These are phyloP conservation scores for Jordanella pulchra DNA, from an alignment of 2,797 vertebrate genomes.

Conservation along the genomic window DNA sequence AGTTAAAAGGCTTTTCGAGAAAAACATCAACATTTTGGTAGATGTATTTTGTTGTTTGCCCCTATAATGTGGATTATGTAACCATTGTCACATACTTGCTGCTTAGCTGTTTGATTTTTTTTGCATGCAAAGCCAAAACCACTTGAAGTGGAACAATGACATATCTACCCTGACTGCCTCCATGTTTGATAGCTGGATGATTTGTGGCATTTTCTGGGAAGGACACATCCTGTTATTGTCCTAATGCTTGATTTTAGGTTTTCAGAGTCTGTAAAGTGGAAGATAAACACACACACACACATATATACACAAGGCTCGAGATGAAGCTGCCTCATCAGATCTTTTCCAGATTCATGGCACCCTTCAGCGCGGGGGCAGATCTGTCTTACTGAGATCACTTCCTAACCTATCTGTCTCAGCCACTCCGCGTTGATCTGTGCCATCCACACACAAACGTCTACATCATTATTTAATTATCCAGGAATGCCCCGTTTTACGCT, in stretches of 20 bases:
- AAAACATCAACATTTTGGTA: not conserved
- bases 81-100: constrained; percentile 23
- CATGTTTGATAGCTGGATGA: constrained; percentile 65
- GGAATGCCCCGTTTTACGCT: constrained; percentile 49
- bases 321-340: constrained; percentile 54
- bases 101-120: constrained; percentile 16
- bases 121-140: constrained; percentile 38
- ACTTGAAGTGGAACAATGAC: constrained; percentile 44
- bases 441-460: constrained; percentile 20
- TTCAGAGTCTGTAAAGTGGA: constrained; percentile 31
- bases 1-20: not conserved
- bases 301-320: constrained; percentile 16
- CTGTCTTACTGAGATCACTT: constrained; percentile 44
- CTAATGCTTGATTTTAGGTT: constrained; percentile 26
- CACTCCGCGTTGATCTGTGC: constrained; percentile 45
- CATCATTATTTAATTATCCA: constrained; percentile 48
- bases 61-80: constrained; percentile 26
- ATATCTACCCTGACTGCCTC: constrained; percentile 42
- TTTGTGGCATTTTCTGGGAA: constrained; percentile 66
- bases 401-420: constrained; percentile 48
- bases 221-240: constrained; percentile 76
- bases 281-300: constrained; percentile 29
- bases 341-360: constrained; percentile 55
- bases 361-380: constrained; percentile 22
- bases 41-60: constrained; percentile 22